Base-by-base conservation (phyloP, 2,888 invertebrate species). In the Xanthostigma xanthostigma region DNA sequence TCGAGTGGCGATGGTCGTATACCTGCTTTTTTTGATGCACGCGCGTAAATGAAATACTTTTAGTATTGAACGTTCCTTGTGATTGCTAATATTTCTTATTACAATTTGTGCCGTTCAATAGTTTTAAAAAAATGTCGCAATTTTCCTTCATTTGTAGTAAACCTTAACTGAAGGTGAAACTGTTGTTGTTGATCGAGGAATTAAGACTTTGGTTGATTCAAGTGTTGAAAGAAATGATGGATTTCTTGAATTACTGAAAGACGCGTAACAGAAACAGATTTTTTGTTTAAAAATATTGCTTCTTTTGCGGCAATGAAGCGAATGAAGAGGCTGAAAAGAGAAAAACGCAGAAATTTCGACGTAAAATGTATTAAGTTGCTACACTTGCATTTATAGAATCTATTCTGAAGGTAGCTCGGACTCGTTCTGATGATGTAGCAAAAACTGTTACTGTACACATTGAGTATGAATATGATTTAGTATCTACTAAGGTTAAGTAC, bases 281-380 rank as follows among this genome's bases (percentile, higher is more conserved):
- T 59, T 58, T 58, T 55, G 58, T 59, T 56, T 52, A 55, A 56
- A 49, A 58, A 49, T 48, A 12, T 46, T 58, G 57, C 49, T 54
- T 58, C 58, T 63, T 64, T 63, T 63, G 64, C 58, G 60, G 61
- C 54, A 44, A 64, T 53, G 53, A 54, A 53, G 58, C 57, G 58
- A 53, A 61, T 60, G 60, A 61, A 56, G 53, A 54, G 51, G 51
- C 52, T 58, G 60, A 63, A 51, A 60, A 49, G 51, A 62, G 58
- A 57, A 60, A 60, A 56, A 38, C 55, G 40, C 45, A 17, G 37
- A 45, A 58, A 53, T 51, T 41, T 54, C 52, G 56, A n/a, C 54
- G 56, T 55, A 37, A 43, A 58, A 57, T 60, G 45, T 45, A 40
- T 45, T 44, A 61, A 52, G 56, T 58, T 49, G 51, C 49, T 53